Percentiles rank a stretch among this genome's conserved stretches.
These are phyloP conservation scores for Carassius carassius DNA, from an alignment of 2,113 vertebrate species.

Conservation along the genomic window DNA sequence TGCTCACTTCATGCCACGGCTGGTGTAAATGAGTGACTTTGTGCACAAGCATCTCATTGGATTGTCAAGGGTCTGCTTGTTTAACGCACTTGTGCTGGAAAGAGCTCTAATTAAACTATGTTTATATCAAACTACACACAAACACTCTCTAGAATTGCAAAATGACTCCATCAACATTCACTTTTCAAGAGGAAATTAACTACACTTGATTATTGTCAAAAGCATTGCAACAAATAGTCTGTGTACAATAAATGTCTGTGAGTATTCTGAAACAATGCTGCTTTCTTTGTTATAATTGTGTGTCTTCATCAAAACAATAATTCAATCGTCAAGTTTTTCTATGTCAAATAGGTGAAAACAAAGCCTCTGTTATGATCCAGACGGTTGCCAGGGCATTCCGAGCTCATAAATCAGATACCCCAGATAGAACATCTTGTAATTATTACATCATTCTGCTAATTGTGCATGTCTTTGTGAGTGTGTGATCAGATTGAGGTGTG, in stretches of 20 bases:
- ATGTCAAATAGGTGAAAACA: background rate
- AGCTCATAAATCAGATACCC: slow-evolving; percentile 5
- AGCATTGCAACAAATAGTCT: background rate
- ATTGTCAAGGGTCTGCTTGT: slow-evolving; percentile 36
- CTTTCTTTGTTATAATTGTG: background rate
- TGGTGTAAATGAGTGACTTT: background rate
- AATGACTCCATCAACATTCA: background rate
- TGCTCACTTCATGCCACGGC: background rate
- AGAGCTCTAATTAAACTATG: slow-evolving; percentile 40
- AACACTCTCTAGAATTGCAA: background rate
- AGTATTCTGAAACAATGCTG: background rate
- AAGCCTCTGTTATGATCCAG: slow-evolving; percentile 10
- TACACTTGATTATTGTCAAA: background rate
- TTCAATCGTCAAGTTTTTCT: background rate
- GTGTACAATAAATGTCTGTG: background rate
- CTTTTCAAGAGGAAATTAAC: background rate
- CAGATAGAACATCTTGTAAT: background rate
- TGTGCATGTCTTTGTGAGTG: background rate
- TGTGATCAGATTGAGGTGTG: background rate
- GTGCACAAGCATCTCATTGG: background rate
- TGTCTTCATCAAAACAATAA: background rate
- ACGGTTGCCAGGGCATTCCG: slow-evolving; percentile 2
- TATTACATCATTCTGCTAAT: background rate
- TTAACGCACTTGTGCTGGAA: slow-evolving; percentile 19
- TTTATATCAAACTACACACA: no score